Conservation (phyloP, 2,888 invertebrate species). For the Scaptomyza polygonia region DNA sequence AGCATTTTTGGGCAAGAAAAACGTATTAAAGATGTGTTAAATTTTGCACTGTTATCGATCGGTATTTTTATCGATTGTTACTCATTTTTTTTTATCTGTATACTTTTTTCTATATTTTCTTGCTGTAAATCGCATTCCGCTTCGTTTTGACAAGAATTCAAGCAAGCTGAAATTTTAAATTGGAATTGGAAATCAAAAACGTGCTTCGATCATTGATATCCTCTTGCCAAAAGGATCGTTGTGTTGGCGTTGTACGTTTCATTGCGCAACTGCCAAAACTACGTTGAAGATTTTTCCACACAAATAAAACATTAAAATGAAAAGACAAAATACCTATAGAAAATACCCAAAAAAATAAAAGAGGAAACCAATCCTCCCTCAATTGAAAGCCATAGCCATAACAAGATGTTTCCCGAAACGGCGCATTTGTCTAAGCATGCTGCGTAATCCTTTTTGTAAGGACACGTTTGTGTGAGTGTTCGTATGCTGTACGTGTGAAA, state of each 20-base stretch:
- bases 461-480: constrained; percentile 69
- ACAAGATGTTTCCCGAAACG: constrained; percentile 71
- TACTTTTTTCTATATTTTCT: neutral
- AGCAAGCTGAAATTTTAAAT: constrained; percentile 57
- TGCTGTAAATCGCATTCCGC: constrained; percentile 8
- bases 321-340: constrained; percentile 48
- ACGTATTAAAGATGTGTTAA: no score
- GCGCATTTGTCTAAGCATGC: constrained; percentile 67
- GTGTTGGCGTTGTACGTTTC: constrained; percentile 76
- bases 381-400: constrained; percentile 66
- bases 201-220: constrained; percentile 62
- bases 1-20: neutral
- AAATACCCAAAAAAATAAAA: constrained; percentile 44
- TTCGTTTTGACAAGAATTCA: constrained; percentile 63
- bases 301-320: constrained; percentile 2
- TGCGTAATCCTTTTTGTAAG: constrained; percentile 82
- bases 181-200: constrained; percentile 26
- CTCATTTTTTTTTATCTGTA: neutral
- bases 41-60: neutral
- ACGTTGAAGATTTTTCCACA: constrained; percentile 51
- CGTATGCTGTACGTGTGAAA: constrained; percentile 54
- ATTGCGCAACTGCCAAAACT: constrained; percentile 73
- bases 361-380: constrained; percentile 76
- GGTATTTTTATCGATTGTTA: neutral
- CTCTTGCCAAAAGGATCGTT: constrained; percentile 33